These are phyloP conservation scores for Salvelinus alpinus DNA, from an alignment of 2,113 vertebrate genomes.

Conservation along the genomic window DNA sequence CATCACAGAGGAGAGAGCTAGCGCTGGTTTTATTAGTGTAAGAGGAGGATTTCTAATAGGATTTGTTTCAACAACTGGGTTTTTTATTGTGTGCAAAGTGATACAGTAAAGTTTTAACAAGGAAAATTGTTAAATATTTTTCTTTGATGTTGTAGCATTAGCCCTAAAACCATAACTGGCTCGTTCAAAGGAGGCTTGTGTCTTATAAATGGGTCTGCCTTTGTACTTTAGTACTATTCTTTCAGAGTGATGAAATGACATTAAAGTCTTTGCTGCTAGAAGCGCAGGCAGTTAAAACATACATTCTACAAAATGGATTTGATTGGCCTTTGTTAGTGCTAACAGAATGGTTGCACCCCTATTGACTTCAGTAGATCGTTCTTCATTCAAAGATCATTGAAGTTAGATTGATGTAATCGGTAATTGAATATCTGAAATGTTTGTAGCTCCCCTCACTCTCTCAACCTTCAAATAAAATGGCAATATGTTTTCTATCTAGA, in stretches of 20 bases:
- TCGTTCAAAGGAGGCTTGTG: slow-evolving; percentile 9
- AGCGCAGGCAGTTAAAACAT: background rate
- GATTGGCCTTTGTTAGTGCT: background rate
- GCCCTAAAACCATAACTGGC: slow-evolving; percentile 4
- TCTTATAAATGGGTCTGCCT: slow-evolving; percentile 11
- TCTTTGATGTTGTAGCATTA: slow-evolving; percentile 37
- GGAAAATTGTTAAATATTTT: slow-evolving; percentile 26
- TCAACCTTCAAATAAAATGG: too few species aligned
- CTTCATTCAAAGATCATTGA: background rate
- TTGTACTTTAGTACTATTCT: background rate
- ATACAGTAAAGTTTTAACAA: slow-evolving; percentile 28
- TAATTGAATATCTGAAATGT: background rate
- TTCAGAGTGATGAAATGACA: background rate
- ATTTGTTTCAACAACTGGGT: background rate
- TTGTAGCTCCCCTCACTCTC: background rate
- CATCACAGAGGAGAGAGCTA: too few species aligned
- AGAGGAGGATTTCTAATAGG: background rate
- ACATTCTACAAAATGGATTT: background rate
- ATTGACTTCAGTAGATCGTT: background rate
- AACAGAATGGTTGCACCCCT: background rate
- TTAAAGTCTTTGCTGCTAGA: background rate
- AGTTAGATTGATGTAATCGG: background rate
- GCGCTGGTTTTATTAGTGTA: background rate
- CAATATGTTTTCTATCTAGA: too few species aligned
- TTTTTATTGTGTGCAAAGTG: background rate